Conservation (phyloP, 2,888 invertebrate genomes). For the Hylaea fasciaria region DNA sequence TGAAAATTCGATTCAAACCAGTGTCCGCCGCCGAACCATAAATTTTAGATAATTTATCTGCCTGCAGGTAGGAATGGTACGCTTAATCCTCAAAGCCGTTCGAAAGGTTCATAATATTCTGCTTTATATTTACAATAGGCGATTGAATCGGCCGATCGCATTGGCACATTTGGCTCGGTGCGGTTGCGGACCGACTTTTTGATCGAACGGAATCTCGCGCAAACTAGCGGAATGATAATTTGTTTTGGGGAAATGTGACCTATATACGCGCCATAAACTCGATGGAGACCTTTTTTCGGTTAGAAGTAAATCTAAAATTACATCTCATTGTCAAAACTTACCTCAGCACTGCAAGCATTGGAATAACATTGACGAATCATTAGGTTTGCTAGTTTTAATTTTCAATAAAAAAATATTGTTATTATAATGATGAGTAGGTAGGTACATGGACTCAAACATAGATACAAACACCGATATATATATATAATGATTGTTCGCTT, state of each 20-base stretch:
- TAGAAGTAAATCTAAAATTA: too few species aligned
- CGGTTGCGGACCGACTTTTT: conserved; percentile 15
- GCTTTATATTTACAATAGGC: background rate
- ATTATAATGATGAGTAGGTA: too few species aligned
- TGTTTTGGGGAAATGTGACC: conserved; percentile 25
- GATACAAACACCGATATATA: too few species aligned
- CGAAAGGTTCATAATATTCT: background rate
- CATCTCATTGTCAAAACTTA: background rate
- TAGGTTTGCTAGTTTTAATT: too few species aligned
- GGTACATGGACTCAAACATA: too few species aligned
- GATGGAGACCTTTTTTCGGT: too few species aligned
- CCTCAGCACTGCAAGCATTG: too few species aligned
- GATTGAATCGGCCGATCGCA: background rate
- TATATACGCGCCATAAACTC: conserved; percentile 18
- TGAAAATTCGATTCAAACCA: conserved; percentile 1
- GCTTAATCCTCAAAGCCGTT: background rate
- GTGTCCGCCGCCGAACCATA: background rate
- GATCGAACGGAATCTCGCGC: conserved; percentile 20
- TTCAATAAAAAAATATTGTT: background rate
- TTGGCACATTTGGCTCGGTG: background rate
- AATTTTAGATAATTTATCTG: background rate
- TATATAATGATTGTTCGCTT: too few species aligned
- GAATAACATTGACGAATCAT: too few species aligned
- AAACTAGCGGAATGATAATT: conserved; percentile 8
- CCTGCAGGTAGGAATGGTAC: background rate